These are phyloP conservation scores for Gambusia affinis DNA, from an alignment of 2,113 vertebrate genomes.

Conservation along the genomic window DNA sequence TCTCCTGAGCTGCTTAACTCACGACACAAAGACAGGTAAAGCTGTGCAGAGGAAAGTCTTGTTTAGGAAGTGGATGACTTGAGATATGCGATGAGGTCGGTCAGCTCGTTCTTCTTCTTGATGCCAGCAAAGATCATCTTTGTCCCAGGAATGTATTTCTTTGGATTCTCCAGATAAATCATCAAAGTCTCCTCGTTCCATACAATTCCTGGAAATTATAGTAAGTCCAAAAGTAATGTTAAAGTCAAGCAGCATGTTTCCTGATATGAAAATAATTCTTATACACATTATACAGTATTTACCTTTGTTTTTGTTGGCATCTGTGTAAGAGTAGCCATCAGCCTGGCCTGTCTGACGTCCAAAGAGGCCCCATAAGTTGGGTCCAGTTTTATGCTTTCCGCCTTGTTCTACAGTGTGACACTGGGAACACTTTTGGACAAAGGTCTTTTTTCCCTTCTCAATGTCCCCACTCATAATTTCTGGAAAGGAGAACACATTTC, in stretches of 20 bases:
- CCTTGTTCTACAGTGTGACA: conserved; percentile 83
- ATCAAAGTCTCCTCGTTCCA: conserved; percentile 83
- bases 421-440: conserved; percentile 84
- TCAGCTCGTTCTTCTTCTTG: conserved; percentile 87
- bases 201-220: conserved; percentile 73
- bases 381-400: conserved; percentile 84
- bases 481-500: neutral
- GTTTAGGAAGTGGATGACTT: conserved; percentile 83
- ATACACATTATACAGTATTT: conserved; percentile 15
- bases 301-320: conserved; percentile 88
- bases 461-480: conserved; percentile 76
- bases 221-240: neutral
- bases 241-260: neutral
- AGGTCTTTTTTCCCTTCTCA: conserved; percentile 82
- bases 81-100: conserved; percentile 85
- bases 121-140: conserved; percentile 90
- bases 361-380: conserved; percentile 84
- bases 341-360: conserved; percentile 82
- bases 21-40: conserved; percentile 13
- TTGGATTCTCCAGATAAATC: conserved; percentile 89
- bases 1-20: conserved; percentile 12
- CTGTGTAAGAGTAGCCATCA: conserved; percentile 81
- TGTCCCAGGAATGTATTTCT: conserved; percentile 89
- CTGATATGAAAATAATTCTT: neutral
- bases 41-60: neutral